Percentiles rank a stretch among this genome's conserved stretches.
phyloP scores from a whole-genome alignment of 2,888 invertebrate genomes.

The Cyclophora albipunctata region DNA sequence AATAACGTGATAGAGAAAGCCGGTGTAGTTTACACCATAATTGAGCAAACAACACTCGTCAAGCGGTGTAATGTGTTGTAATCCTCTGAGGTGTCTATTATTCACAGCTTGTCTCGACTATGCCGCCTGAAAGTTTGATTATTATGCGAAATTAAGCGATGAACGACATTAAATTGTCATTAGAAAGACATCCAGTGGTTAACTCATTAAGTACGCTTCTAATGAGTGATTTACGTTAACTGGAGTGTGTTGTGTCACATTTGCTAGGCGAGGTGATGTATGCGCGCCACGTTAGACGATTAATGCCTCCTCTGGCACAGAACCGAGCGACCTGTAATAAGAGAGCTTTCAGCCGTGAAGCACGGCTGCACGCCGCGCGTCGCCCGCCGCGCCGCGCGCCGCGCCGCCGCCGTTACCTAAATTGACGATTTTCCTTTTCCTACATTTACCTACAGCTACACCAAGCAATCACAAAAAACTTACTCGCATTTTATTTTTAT shows the following conservation, averaged over 20 bases:
- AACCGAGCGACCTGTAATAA: slow-evolving; percentile 44
- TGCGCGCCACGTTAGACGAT: slow-evolving; percentile 34
- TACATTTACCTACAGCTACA: slow-evolving; percentile 7
- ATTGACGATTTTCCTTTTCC: slow-evolving; percentile 39
- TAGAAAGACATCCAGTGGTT: slow-evolving; percentile 53
- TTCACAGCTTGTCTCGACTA: slow-evolving; percentile 40
- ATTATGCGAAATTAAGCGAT: slow-evolving; percentile 56
- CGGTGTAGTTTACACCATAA: too few species aligned
- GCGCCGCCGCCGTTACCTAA: slow-evolving; percentile 39
- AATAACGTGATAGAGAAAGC: too few species aligned
- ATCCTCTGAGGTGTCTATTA: slow-evolving; percentile 52
- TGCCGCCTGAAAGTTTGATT: slow-evolving; percentile 58
- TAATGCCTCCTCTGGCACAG: slow-evolving; percentile 36
- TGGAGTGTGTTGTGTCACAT: slow-evolving; percentile 50
- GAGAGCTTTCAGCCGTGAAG: slow-evolving; percentile 46
- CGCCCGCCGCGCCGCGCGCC: slow-evolving; percentile 39
- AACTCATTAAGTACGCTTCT: slow-evolving; percentile 51
- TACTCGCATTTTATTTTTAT: slow-evolving; percentile 10
- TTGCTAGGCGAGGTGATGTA: slow-evolving; percentile 39
- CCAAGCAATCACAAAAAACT: slow-evolving; percentile 13
- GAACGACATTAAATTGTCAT: slow-evolving; percentile 62
- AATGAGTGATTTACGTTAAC: slow-evolving; percentile 62
- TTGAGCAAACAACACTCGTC: slow-evolving; percentile 38
- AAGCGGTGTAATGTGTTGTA: slow-evolving; percentile 44
- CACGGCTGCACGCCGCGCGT: slow-evolving; percentile 24